Evolutionary conservation across 2,888 invertebrate genomes (phyloP).

Genomic region (Erannis defoliaria): DNA sequence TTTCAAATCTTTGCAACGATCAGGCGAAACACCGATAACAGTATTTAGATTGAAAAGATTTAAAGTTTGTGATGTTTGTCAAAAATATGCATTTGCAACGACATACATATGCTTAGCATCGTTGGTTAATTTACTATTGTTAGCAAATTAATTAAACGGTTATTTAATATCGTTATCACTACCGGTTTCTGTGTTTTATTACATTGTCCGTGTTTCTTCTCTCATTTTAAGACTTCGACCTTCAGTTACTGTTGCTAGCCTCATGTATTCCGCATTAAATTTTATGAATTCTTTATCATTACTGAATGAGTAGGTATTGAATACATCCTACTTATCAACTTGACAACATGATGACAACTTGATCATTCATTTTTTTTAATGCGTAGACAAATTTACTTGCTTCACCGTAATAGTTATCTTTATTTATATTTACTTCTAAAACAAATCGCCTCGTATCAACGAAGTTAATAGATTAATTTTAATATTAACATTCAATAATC

Average conservation of each 20-base stretch:
- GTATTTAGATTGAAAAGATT: neutral
- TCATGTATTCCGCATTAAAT: slow-evolving; percentile 24
- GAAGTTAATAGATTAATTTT: slow-evolving; percentile 55
- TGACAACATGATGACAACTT: slow-evolving; percentile 19
- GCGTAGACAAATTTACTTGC: slow-evolving; percentile 17
- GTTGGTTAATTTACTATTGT: slow-evolving; percentile 11
- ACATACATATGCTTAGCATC: neutral
- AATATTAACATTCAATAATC: slow-evolving; percentile 65
- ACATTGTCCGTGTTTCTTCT: slow-evolving; percentile 4
- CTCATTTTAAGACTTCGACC: slow-evolving; percentile 14
- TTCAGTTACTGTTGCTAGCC: slow-evolving; percentile 22
- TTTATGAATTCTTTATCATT: slow-evolving; percentile 32
- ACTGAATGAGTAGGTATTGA: slow-evolving; percentile 15
- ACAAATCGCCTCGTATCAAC: slow-evolving; percentile 48
- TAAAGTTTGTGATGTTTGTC: neutral
- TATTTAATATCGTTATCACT: slow-evolving; percentile 9
- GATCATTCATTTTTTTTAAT: slow-evolving; percentile 23
- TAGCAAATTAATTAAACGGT: slow-evolving; percentile 23
- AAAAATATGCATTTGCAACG: neutral
- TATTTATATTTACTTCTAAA: slow-evolving; percentile 58
- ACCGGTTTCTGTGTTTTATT: slow-evolving; percentile 15
- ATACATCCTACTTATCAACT: slow-evolving; percentile 34
- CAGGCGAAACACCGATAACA: no score
- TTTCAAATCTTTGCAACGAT: no score
- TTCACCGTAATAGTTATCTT: slow-evolving; percentile 41